Percentiles rank a stretch among this genome's conserved stretches.
Evolutionary conservation across 2,888 invertebrate genomes (phyloP).

Genomic region (Neelides folsomi): DNA sequence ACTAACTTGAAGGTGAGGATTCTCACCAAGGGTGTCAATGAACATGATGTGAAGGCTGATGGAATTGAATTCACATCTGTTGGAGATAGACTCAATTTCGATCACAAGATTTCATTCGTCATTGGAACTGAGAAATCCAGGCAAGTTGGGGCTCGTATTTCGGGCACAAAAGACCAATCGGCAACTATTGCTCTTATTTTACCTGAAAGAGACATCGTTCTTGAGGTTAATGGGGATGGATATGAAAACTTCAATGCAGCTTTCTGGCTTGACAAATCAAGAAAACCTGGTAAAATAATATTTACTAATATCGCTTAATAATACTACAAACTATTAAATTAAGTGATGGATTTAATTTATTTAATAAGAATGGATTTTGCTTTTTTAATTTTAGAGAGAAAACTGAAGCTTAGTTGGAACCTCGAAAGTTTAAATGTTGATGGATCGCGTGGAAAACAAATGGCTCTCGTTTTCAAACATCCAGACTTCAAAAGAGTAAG

Average conservation of each 20-base stretch:
- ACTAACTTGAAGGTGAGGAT: too few relatives aligned
- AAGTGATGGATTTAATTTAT: too few relatives aligned
- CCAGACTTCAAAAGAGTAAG: background rate
- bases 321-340: too few relatives aligned
- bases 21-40: background rate
- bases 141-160: constrained; percentile 26
- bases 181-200: constrained; percentile 35
- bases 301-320: too few relatives aligned
- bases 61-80: constrained; percentile 4
- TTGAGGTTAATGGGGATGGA: constrained; percentile 35
- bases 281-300: constrained; percentile 12
- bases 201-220: constrained; percentile 46
- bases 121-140: constrained; percentile 19
- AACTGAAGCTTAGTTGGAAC: background rate
- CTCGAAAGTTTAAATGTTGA: background rate
- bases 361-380: too few relatives aligned
- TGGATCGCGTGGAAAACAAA: background rate
- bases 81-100: constrained; percentile 10
- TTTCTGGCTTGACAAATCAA: constrained; percentile 47
- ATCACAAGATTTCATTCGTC: constrained; percentile 20
- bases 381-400: too few relatives aligned
- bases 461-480: background rate
- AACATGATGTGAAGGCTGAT: constrained; percentile 1
- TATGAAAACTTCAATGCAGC: constrained; percentile 47
- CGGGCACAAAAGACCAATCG: constrained; percentile 42